phyloP scores from a whole-genome alignment of 35 echinoderm and acorn worm genomes.

The Apostichopus parvimensis region DNA sequence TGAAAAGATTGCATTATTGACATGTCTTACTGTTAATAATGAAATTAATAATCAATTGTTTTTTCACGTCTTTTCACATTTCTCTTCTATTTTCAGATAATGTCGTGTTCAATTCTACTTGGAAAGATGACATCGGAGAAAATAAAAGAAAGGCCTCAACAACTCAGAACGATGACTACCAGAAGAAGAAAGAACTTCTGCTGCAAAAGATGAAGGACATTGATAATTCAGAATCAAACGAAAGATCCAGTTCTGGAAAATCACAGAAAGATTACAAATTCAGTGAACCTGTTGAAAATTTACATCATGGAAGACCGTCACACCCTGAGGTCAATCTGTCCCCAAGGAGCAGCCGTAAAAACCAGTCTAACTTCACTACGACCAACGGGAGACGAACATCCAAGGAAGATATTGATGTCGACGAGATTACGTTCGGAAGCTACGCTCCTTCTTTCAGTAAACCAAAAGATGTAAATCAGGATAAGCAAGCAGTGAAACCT shows the following conservation, averaged over 20 bases:
- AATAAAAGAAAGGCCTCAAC: background rate
- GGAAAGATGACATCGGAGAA: conserved; percentile 6
- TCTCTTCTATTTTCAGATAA: background rate
- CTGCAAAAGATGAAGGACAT: conserved; percentile 90
- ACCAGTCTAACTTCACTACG: background rate
- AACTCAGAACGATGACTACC: conserved; percentile 45
- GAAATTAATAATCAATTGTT: no score
- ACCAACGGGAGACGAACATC: conserved; percentile 11
- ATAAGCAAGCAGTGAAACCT: conserved; percentile 35
- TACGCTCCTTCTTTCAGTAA: conserved; percentile 89
- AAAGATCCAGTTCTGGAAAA: conserved; percentile 57
- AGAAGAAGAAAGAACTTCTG: conserved; percentile 74
- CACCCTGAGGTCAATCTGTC: conserved; percentile 54
- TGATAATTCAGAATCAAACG: conserved; percentile 46
- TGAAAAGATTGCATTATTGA: no score
- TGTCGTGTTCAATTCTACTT: conserved; percentile 22
- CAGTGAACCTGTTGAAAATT: conserved; percentile 76
- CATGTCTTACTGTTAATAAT: no score
- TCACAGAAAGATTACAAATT: conserved; percentile 85
- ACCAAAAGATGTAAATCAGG: conserved; percentile 29
- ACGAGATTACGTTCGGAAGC: conserved; percentile 71
- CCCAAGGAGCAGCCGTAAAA: conserved; percentile 16
- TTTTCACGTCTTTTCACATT: no score
- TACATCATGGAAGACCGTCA: conserved; percentile 75
- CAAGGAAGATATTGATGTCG: conserved; percentile 2